Percentiles rank a stretch among this genome's conserved stretches.
These are phyloP conservation scores for Metellina segmentata DNA, from an alignment of 2,888 invertebrate genomes.

Conservation along the genomic window DNA sequence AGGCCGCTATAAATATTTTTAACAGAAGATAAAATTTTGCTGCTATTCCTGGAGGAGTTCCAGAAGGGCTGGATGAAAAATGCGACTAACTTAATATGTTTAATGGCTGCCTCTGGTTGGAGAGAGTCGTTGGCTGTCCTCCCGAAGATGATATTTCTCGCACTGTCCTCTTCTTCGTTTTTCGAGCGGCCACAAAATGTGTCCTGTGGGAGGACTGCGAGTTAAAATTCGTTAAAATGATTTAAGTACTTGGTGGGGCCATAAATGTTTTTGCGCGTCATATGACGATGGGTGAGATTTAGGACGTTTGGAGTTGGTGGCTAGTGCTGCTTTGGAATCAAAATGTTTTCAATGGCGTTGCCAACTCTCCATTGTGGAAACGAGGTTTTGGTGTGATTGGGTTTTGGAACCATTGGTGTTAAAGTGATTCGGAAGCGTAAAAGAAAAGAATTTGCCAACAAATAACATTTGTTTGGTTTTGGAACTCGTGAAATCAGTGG, in stretches of 20 bases:
- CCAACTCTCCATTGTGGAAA: not conserved
- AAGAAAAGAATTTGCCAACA: too few relatives aligned
- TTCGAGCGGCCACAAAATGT: slow-evolving; percentile 34
- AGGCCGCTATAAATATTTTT: slow-evolving; percentile 50
- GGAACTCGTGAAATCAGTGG: too few relatives aligned
- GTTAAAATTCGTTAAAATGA: slow-evolving; percentile 20
- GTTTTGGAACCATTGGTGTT: not conserved
- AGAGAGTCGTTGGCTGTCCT: slow-evolving; percentile 40
- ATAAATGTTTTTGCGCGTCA: not conserved
- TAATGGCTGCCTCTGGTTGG: slow-evolving; percentile 32
- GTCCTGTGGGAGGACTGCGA: not conserved
- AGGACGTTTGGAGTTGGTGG: not conserved
- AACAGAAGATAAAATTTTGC: slow-evolving; percentile 46
- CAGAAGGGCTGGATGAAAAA: slow-evolving; percentile 36
- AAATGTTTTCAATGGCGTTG: not conserved
- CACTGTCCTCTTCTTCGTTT: not conserved
- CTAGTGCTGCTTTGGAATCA: not conserved
- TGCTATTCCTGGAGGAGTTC: slow-evolving; percentile 30
- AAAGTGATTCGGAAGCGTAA: not conserved
- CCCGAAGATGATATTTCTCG: slow-evolving; percentile 24
- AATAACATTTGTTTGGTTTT: too few relatives aligned
- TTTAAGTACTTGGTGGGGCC: slow-evolving; percentile 6
- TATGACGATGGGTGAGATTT: not conserved
- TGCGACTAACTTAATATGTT: slow-evolving; percentile 62
- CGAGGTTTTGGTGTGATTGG: too few relatives aligned